Evolutionary conservation across 1,140 invertebrate genomes (phyloP).

Genomic region (Lucilia cuprina): DNA sequence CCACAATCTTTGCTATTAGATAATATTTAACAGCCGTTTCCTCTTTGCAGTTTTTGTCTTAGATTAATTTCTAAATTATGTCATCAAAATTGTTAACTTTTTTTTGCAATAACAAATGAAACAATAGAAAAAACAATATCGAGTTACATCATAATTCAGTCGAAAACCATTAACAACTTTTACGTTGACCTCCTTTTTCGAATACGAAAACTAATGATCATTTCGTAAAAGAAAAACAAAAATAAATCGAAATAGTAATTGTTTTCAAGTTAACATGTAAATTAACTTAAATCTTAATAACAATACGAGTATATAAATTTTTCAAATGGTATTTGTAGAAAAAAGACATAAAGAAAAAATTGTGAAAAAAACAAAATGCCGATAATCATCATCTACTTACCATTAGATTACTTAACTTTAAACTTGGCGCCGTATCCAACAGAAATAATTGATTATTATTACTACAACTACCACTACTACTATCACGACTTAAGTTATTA

Average conservation of each 20-base stretch:
- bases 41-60: background rate
- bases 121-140: background rate
- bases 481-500: constrained; percentile 36
- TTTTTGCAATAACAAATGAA: background rate
- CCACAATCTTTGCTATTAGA: too few relatives aligned
- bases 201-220: background rate
- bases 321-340: background rate
- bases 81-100: background rate
- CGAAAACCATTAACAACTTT: constrained; percentile 7
- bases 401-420: constrained; percentile 63
- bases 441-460: constrained; percentile 41
- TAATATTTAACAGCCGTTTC: background rate
- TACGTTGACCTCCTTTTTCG: background rate
- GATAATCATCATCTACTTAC: constrained; percentile 46
- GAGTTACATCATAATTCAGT: background rate
- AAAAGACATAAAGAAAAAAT: background rate
- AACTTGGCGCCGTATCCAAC: constrained; percentile 57
- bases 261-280: background rate
- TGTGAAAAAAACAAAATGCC: background rate
- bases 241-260: background rate
- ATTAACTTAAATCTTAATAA: background rate
- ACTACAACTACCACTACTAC: constrained; percentile 35
- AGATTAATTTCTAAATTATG: background rate
- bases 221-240: background rate
- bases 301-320: background rate